These are phyloP conservation scores for Epinotia bilunana DNA, from an alignment of 2,888 invertebrate genomes.

Conservation along the genomic window DNA sequence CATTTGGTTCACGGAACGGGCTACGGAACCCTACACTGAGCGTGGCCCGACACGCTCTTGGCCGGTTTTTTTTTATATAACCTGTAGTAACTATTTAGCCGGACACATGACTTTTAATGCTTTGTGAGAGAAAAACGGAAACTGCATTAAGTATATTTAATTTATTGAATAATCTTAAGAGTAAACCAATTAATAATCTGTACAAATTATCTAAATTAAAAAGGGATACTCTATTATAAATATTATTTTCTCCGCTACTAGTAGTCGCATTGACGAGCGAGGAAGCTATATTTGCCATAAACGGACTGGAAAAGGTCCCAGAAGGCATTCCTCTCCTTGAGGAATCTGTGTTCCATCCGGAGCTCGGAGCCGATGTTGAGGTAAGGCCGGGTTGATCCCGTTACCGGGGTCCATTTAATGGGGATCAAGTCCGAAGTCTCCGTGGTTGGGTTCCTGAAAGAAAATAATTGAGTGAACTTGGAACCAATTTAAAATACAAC, in stretches of 20 bases:
- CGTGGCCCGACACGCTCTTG: too few species aligned
- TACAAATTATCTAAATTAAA: too few species aligned
- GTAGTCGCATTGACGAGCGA: slow-evolving; percentile 51
- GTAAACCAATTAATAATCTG: too few species aligned
- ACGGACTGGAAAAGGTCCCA: slow-evolving; percentile 75
- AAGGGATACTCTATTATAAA: too few species aligned
- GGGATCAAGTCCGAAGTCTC: slow-evolving; percentile 60
- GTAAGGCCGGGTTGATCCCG: slow-evolving; percentile 62
- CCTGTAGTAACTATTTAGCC: too few species aligned
- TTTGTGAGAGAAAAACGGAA: too few species aligned
- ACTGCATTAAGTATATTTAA: too few species aligned
- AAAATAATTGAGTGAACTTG: slow-evolving; percentile 1
- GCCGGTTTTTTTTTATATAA: too few species aligned
- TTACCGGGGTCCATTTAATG: slow-evolving; percentile 65
- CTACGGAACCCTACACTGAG: too few species aligned
- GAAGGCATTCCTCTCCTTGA: slow-evolving; percentile 72
- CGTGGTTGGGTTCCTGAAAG: slow-evolving; percentile 73
- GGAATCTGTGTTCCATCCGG: slow-evolving; percentile 61
- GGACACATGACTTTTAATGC: too few species aligned
- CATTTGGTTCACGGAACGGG: too few species aligned
- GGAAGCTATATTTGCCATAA: slow-evolving; percentile 66
- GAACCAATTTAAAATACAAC: background rate
- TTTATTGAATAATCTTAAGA: too few species aligned
- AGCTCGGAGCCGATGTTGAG: slow-evolving; percentile 68
- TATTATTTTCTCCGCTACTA: background rate